Conservation (phyloP, 2,888 invertebrate genomes). For the Habrosyne pyritoides region DNA sequence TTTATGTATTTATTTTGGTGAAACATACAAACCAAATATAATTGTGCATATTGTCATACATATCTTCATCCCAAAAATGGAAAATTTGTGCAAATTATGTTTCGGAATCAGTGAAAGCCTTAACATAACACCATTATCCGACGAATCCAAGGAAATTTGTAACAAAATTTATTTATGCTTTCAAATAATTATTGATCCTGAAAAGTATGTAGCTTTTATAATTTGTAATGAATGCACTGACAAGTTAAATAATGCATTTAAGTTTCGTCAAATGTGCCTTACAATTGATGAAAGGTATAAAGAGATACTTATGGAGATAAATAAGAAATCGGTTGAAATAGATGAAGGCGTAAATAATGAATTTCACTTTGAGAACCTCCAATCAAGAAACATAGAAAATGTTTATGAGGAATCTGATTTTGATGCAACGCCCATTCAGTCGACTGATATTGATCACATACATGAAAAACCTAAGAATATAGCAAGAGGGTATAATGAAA, state of each 20-base stretch:
- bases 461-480: background rate
- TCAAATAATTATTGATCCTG: conserved; percentile 48
- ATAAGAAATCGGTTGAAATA: background rate
- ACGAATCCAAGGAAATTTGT: conserved; percentile 47
- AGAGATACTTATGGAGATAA: conserved; percentile 23
- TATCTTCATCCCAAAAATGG: background rate
- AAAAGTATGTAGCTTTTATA: conserved; percentile 48
- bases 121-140: conserved; percentile 1
- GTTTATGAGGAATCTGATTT: background rate
- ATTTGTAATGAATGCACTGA: conserved; percentile 59
- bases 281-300: conserved; percentile 54
- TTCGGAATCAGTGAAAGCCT: background rate
- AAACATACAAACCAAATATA: too few species aligned
- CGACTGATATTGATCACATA: background rate
- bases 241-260: conserved; percentile 55
- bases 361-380: background rate
- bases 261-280: conserved; percentile 62
- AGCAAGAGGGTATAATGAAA: background rate
- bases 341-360: background rate
- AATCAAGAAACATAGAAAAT: conserved; percentile 4
- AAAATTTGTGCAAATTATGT: background rate
- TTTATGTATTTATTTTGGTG: too few species aligned
- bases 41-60: too few species aligned
- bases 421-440: background rate
- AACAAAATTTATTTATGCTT: conserved; percentile 62